Evolutionary conservation across 1,140 invertebrate species (phyloP), one percentile per base, ranked within the genome.

Genomic region (Sarcophaga bullata): DNA sequence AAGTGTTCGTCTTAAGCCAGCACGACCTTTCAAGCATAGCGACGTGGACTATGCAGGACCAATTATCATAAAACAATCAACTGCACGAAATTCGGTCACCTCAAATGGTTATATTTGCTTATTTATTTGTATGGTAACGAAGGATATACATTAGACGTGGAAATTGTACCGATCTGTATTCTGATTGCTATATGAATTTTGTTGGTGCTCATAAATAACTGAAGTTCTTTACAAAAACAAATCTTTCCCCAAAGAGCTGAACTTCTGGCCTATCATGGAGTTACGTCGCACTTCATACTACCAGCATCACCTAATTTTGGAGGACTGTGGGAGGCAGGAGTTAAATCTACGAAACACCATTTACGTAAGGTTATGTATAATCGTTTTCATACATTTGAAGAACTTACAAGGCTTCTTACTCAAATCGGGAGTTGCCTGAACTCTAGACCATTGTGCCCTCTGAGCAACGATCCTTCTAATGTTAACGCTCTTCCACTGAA

Each of bases 161-260:
- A n/a, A n/a, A 68, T 58, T 85, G 85, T 72, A 78, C 58, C 5
- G 78, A 85, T 17, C 37, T 90, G 8, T 88, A 83, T 73, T 86
- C 85, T 15, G 89, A 91, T 80, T 88, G 89, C 80, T 89, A 86
- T 0, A 87, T 84, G n/a, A 87, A 86, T 37, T 90, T 91, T 81
- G 82, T 86, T 8, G 84, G 87, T 15, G 68, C 62, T 48, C n/a
- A n/a, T n/a, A n/a, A n/a, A n/a, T n/a, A n/a, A n/a, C n/a, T n/a
- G n/a, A n/a, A n/a, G n/a, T n/a, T n/a, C n/a, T n/a, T n/a, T n/a
- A n/a, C n/a, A n/a, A n/a, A n/a, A n/a, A n/a, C n/a, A n/a, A n/a
- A n/a, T n/a, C n/a, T n/a, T n/a, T n/a, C n/a, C n/a, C n/a, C n/a
- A n/a, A n/a, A n/a, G n/a, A n/a, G n/a, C n/a, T n/a, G 49, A 52